These are phyloP conservation scores for Sarotherodon lohbergeri DNA, from an alignment of 2,113 vertebrate species.

Conservation along the genomic window DNA sequence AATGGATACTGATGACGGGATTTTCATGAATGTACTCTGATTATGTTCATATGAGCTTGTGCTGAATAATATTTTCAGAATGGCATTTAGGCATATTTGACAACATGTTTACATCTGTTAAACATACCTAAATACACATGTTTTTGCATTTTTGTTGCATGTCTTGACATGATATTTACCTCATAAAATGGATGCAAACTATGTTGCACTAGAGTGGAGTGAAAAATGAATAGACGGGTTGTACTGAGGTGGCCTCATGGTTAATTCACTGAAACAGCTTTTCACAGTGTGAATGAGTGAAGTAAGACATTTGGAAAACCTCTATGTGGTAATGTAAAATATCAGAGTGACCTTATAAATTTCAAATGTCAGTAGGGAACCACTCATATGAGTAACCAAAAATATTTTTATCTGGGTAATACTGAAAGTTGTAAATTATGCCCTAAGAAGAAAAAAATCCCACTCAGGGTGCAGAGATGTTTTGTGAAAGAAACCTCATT, in stretches of 20 bases:
- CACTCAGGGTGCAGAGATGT: neutral
- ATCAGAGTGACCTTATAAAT: neutral
- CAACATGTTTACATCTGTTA: neutral
- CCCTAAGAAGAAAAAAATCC: neutral
- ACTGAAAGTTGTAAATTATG: neutral
- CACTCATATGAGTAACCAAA: neutral
- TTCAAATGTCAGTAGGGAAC: neutral
- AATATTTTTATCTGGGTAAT: neutral
- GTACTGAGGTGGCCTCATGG: neutral
- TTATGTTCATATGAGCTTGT: constrained; percentile 20
- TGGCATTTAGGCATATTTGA: neutral
- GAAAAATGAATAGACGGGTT: neutral
- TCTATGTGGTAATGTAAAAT: neutral
- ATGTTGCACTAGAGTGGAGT: neutral
- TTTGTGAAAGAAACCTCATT: neutral
- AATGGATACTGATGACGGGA: constrained; percentile 72
- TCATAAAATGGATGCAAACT: neutral
- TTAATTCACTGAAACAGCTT: neutral
- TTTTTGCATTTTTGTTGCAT: too few relatives aligned
- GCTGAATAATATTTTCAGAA: neutral
- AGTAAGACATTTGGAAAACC: neutral
- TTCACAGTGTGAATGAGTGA: neutral
- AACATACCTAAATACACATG: neutral
- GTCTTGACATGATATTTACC: neutral
- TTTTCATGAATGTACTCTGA: constrained; percentile 31